phyloP scores from a whole-genome alignment of 2,797 vertebrate genomes.

The Garrulus glandarius region DNA sequence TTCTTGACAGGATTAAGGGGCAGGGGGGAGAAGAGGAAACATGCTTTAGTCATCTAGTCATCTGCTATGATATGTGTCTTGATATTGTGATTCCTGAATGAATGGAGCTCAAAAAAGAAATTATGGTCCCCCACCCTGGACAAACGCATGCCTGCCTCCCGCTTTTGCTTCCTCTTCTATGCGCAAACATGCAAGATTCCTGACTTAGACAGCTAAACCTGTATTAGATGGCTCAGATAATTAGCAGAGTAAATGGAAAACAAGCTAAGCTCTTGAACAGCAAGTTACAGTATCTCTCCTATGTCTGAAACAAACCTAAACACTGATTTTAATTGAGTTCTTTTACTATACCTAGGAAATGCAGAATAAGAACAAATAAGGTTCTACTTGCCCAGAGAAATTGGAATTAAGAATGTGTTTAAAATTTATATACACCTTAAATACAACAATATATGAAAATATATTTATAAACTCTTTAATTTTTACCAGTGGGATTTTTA shows the following conservation, averaged over 20 bases:
- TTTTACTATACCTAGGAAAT: background rate
- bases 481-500: background rate
- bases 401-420: background rate
- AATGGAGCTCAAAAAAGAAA: background rate
- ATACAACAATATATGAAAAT: background rate
- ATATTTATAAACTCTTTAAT: background rate
- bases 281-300: background rate
- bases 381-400: background rate
- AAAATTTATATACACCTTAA: background rate
- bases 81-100: rapidly evolving
- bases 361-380: background rate
- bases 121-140: rapidly evolving
- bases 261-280: background rate
- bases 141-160: background rate
- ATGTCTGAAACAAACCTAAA: background rate
- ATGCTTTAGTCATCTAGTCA: background rate
- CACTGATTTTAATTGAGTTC: background rate
- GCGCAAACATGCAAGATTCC: background rate
- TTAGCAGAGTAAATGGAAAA: background rate
- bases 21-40: background rate
- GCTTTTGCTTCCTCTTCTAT: background rate
- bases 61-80: background rate
- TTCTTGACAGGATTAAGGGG: background rate
- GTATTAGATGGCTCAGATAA: background rate
- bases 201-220: background rate